Conservation (phyloP, 2,888 invertebrate genomes). For the Drosophila ezoana region DNA sequence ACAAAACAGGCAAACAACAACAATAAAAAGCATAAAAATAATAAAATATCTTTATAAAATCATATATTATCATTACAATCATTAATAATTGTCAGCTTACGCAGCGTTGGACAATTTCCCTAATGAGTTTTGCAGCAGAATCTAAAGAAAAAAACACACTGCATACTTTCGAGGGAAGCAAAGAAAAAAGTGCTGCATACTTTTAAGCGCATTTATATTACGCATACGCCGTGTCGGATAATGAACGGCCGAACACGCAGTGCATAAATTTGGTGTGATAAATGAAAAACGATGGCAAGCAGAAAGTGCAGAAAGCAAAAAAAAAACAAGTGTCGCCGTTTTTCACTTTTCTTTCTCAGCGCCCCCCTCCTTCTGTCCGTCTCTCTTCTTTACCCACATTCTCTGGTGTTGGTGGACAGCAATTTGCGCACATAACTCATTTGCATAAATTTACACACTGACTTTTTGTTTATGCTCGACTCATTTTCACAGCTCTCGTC, state of each 20-base stretch:
- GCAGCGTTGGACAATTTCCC: constrained; percentile 58
- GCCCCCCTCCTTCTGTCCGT: neutral
- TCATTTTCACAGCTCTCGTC: constrained; percentile 88
- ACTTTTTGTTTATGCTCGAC: constrained; percentile 49
- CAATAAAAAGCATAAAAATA: constrained; percentile 46
- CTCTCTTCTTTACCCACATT: neutral
- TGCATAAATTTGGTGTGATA: constrained; percentile 70
- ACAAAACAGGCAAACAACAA: constrained; percentile 41
- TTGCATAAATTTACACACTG: constrained; percentile 79
- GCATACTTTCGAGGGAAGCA: constrained; percentile 44
- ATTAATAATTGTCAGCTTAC: constrained; percentile 48
- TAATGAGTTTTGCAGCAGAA: constrained; percentile 63
- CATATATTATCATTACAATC: constrained; percentile 31
- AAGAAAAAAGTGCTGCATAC: constrained; percentile 30
- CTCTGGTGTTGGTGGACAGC: constrained; percentile 59
- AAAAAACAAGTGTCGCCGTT: constrained; percentile 65
- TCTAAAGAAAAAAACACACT: constrained; percentile 16
- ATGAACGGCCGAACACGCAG: constrained; percentile 62
- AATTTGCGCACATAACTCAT: constrained; percentile 80
- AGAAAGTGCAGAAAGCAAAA: constrained; percentile 25
- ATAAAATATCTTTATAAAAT: constrained; percentile 9
- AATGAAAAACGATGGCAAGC: constrained; percentile 69
- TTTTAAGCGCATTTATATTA: constrained; percentile 55
- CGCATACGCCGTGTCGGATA: constrained; percentile 50
- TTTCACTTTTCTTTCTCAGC: constrained; percentile 52